Conservation (phyloP, 2,113 vertebrate species). For the Suricata suricatta region DNA sequence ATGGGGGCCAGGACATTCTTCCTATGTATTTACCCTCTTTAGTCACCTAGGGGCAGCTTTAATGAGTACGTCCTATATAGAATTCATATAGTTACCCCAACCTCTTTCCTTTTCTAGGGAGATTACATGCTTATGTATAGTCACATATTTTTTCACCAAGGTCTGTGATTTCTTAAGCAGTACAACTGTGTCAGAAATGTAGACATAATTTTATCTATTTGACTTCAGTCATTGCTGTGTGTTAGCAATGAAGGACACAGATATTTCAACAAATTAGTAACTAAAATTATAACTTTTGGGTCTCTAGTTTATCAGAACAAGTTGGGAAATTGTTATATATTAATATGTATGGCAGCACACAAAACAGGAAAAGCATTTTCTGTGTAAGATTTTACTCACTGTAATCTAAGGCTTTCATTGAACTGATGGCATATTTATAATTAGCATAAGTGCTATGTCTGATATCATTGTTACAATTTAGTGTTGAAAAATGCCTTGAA, state of each 20-base stretch:
- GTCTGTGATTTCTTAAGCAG: neutral
- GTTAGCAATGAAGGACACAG: neutral
- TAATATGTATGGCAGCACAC: neutral
- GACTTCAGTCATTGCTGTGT: neutral
- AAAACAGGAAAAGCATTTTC: neutral
- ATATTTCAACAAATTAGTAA: neutral
- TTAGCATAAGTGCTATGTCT: neutral
- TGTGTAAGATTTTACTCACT: neutral
- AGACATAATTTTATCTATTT: neutral
- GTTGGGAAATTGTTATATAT: neutral
- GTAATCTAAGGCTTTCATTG: neutral
- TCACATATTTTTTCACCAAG: neutral
- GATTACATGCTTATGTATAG: too few species aligned
- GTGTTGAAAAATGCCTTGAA: neutral
- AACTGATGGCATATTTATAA: neutral
- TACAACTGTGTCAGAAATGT: neutral
- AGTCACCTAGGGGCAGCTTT: too few species aligned
- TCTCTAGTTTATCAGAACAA: neutral
- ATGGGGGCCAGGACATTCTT: neutral
- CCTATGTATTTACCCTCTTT: too few species aligned
- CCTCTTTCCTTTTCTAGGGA: neutral
- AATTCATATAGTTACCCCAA: neutral
- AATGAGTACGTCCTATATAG: too few species aligned
- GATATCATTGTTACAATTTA: neutral
- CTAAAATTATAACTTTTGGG: neutral